Conservation (phyloP, 2,113 vertebrate species). For the Poicephalus meyeri region DNA sequence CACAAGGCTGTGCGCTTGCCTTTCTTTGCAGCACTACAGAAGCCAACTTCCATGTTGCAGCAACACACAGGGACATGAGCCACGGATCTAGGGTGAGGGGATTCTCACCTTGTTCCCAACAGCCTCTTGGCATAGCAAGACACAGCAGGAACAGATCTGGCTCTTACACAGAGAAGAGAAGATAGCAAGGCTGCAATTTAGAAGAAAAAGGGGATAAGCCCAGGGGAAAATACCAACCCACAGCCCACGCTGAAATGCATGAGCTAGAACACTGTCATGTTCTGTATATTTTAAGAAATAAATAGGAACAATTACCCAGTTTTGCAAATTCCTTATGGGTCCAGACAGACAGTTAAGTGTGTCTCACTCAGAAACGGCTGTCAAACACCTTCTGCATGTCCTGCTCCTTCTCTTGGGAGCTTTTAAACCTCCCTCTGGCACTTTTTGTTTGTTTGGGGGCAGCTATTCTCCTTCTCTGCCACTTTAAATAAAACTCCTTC, state of each 20-base stretch:
- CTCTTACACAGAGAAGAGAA: not conserved
- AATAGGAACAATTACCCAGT: constrained; percentile 35
- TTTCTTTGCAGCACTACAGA: not conserved
- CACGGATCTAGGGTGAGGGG: rapidly evolving
- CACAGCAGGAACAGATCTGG: not conserved
- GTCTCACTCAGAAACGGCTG: not conserved
- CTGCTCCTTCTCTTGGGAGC: not conserved
- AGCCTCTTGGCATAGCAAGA: not conserved
- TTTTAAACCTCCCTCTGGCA: not conserved
- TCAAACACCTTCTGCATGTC: constrained; percentile 12
- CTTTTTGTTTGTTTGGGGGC: not conserved
- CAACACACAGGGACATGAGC: rapidly evolving
- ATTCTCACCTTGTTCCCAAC: not conserved
- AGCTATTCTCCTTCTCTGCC: not conserved
- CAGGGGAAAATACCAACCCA: not conserved
- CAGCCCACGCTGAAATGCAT: not conserved
- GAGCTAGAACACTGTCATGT: not conserved
- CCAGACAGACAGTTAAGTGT: not conserved
- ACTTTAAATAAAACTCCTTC: not conserved
- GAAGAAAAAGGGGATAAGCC: not conserved
- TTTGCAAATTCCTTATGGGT: constrained; percentile 11
- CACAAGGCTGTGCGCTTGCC: not conserved
- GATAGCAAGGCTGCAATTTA: not conserved
- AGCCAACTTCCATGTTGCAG: not conserved
- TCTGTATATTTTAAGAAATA: constrained; percentile 15